Evolutionary conservation across 2,113 vertebrate species (phyloP), one percentile per base, ranked within the genome.

Genomic region (Hystrix cristata): DNA sequence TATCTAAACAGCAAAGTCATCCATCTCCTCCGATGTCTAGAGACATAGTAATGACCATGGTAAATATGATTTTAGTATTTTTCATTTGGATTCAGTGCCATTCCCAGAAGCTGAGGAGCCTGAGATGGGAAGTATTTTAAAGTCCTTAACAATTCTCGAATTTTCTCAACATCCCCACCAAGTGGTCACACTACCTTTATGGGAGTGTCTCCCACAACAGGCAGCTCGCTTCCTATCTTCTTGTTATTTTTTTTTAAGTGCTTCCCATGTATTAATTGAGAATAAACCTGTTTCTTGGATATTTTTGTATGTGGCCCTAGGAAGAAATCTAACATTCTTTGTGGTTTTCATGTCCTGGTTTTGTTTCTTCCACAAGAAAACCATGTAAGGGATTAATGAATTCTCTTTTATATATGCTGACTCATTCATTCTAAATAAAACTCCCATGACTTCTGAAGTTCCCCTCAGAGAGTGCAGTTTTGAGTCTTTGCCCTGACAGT

Each of bases 101-200:
- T 12, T 86, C 57, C 90, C 55, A 43, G 93, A 90, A 82, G 72
- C 34, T 95, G 71, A 95, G 74, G 74, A n/a, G 23, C 83, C 65
- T 18, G 69, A 69, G 59, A 76, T 60, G 29, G 48, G 25, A 95
- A 46, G 48, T 62, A 89, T 62, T 90, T 83, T 89, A 72, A 91
- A 86, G 51, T 51, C 53, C 78, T 76, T 87, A 64, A 23, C 48
- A 79, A 34, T 60, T 88, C 34, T 48, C 60, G 57, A 91, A 60
- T 93, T 90, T 86, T 93, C 92, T 96, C 80, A 86, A 93, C 53
- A 96, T 88, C 95, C 38, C 85, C 94, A 95, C n/a, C 91, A 94
- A 94, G 87, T 95, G 83, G 93, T 67, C 87, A 59, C 7, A 55
- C 25, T 46, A 59, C 25, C 82, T 67, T 89, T 87, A 46, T 16